Evolutionary conservation across 64 coral and sea anemone species (phyloP), one percentile per base, ranked within the genome.

Genomic region (Montipora cactus): DNA sequence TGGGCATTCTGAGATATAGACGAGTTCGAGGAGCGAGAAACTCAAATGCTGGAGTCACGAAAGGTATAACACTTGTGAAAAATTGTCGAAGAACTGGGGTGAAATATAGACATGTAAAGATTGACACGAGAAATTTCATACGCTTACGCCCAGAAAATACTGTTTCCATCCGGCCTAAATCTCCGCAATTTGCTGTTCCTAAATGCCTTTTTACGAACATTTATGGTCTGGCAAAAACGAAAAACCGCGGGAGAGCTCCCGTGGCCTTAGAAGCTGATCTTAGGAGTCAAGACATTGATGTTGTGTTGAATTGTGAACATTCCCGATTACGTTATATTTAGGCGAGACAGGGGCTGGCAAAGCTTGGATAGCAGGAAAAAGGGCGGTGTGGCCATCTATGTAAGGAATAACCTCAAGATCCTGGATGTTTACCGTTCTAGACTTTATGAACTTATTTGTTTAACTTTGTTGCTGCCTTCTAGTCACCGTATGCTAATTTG

Each of bases 251-350:
- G 52, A 75, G 90, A 74, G 90, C 90, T 67, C 16, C n/a, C 5
- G 66, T 83, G 11, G 62, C 66, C 37, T 58, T 92, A 13, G 70
- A 92, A 77, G 68, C 67, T n/a, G 80, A 92, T 85, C 22, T 92
- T 44, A 9, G 77, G 22, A 76, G 47, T 73, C 10, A 92, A 50
- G 90, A 92, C 90, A 92, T 92, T 64, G 90, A 92, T 58, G 44
- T 92, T 85, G 90, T 76, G 68, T 92, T 44, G 89, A 0, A 28
- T 28, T 28, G 25, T 28, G 25, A 28, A 28, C 25, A 28, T 28
- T 28, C 25, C 25, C 25, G 25, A 28, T 28, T 28, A 28, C 25
- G 25, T 0, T 28, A 28, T 28, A 28, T 28, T 28, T 28, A 28
- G 25, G 25, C 25, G 25, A 28, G 25, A 28, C 25, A 28, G 25